phyloP scores from a whole-genome alignment of 2,113 vertebrate species.

The Hippotragus niger region DNA sequence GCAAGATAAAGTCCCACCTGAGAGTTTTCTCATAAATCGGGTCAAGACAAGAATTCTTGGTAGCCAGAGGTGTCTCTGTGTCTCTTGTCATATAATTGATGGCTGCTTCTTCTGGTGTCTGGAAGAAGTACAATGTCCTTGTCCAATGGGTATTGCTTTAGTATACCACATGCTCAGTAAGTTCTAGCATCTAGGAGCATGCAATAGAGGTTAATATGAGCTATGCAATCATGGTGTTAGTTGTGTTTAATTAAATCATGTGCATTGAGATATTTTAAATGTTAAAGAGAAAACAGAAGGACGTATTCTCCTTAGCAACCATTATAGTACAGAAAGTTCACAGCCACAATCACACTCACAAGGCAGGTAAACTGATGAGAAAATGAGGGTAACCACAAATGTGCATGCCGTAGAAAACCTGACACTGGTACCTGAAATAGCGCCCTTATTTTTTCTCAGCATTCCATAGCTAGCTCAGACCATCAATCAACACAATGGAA shows the following conservation, averaged over 20 bases:
- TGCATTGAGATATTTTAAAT: slow-evolving; percentile 64
- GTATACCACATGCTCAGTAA: slow-evolving; percentile 53
- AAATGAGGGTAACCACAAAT: slow-evolving; percentile 42
- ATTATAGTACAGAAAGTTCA: slow-evolving; percentile 57
- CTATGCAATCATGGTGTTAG: slow-evolving; percentile 45
- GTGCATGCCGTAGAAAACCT: slow-evolving; percentile 58
- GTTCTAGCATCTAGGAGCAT: slow-evolving; percentile 72
- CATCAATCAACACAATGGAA: background rate
- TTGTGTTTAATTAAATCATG: slow-evolving; percentile 54
- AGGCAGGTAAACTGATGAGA: slow-evolving; percentile 41
- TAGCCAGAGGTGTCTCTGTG: slow-evolving; percentile 21
- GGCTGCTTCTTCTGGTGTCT: slow-evolving; percentile 37
- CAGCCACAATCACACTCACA: slow-evolving; percentile 60
- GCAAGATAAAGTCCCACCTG: background rate
- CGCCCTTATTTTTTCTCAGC: background rate
- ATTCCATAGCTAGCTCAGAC: background rate
- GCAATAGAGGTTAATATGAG: slow-evolving; percentile 53
- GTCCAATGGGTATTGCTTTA: slow-evolving; percentile 44
- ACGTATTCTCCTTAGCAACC: slow-evolving; percentile 60
- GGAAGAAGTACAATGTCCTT: slow-evolving; percentile 39
- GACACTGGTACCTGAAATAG: background rate
- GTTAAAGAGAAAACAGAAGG: slow-evolving; percentile 58
- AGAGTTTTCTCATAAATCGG: background rate
- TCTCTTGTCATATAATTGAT: slow-evolving; percentile 32
- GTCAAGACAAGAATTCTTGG: background rate